These are phyloP conservation scores for Syngnathus rostellatus DNA, from an alignment of 2,797 vertebrate genomes.

Conservation along the genomic window DNA sequence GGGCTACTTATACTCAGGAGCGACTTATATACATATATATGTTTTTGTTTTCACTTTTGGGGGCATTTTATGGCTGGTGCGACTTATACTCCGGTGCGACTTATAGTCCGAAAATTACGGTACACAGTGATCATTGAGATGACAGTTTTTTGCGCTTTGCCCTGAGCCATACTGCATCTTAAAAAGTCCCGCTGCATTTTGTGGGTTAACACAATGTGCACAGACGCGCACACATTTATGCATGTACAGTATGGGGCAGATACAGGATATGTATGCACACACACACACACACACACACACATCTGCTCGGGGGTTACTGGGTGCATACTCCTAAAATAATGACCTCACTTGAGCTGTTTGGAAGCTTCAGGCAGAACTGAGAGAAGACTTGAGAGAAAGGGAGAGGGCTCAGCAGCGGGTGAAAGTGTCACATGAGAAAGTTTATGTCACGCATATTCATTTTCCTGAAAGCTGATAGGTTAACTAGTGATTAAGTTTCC, in stretches of 20 bases:
- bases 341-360: conserved; percentile 65
- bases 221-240: conserved; percentile 20
- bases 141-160: not conserved
- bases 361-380: conserved; percentile 57
- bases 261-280: conserved; percentile 21
- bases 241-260: conserved; percentile 28
- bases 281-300: conserved; percentile 15
- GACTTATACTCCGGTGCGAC: too few species aligned
- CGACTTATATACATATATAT: too few species aligned
- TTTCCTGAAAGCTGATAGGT: conserved; percentile 46
- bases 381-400: conserved; percentile 54
- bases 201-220: conserved; percentile 14
- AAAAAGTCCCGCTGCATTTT: conserved; percentile 48
- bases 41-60: too few species aligned
- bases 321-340: conserved; percentile 58
- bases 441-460: conserved; percentile 48
- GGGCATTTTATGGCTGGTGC: too few species aligned
- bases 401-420: conserved; percentile 20
- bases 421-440: conserved; percentile 49
- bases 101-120: too few species aligned
- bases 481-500: conserved; percentile 42
- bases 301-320: conserved; percentile 47
- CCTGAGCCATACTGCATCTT: conserved; percentile 56
- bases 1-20: too few species aligned
- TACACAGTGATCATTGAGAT: not conserved